Conservation (phyloP, 2,888 invertebrate genomes). For the Endotricha flammealis region DNA sequence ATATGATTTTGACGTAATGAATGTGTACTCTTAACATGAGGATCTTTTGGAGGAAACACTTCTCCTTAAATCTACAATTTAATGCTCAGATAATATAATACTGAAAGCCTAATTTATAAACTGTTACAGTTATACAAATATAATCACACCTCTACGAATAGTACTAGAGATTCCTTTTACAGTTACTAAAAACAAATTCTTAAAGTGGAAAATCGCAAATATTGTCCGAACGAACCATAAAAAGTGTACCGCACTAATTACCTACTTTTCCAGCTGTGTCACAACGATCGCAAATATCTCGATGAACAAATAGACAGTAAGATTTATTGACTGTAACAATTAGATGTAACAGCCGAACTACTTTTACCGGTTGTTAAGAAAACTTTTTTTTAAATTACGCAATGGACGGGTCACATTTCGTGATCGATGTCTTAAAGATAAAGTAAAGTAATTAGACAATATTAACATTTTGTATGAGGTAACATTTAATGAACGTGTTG, state of each 20-base stretch:
- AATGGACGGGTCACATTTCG: constrained; percentile 55
- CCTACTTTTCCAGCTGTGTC: background rate
- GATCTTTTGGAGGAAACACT: constrained; percentile 14
- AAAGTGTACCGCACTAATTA: constrained; percentile 7
- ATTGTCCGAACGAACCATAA: background rate
- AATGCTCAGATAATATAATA: constrained; percentile 53
- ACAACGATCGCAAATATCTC: background rate
- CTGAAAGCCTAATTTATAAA: constrained; percentile 54
- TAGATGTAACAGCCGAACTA: constrained; percentile 39
- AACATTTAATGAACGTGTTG: constrained; percentile 30
- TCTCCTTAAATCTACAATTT: constrained; percentile 49
- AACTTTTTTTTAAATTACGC: constrained; percentile 41
- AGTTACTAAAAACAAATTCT: background rate
- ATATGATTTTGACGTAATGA: no score
- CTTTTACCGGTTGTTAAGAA: constrained; percentile 44
- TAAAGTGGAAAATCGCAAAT: background rate
- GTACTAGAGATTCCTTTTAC: constrained; percentile 17
- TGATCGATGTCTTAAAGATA: constrained; percentile 69
- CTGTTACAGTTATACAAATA: constrained; percentile 47
- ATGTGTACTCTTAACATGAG: background rate
- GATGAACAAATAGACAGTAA: constrained; percentile 1
- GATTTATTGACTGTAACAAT: constrained; percentile 2
- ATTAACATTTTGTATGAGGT: constrained; percentile 61
- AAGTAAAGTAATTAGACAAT: constrained; percentile 65
- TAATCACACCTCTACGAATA: constrained; percentile 32